phyloP scores from a whole-genome alignment of 2,888 invertebrate genomes.

The Acanthopleura granulata region DNA sequence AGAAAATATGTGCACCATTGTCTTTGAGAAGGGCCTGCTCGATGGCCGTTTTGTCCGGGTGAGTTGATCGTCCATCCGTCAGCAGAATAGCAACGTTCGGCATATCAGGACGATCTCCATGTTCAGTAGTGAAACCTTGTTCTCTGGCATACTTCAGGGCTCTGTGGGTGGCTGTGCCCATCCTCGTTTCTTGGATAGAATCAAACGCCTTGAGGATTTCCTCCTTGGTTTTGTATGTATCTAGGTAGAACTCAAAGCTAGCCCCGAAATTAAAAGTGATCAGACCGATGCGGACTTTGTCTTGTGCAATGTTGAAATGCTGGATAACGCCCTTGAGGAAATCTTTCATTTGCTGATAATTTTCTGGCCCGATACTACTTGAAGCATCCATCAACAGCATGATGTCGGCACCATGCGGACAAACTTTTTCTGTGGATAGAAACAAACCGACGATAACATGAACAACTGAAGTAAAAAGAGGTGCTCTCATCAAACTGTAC shows the following conservation, averaged over 20 bases:
- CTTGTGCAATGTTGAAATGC: slow-evolving; percentile 12
- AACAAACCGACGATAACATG: too few species aligned
- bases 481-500: too few species aligned
- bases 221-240: slow-evolving; percentile 4
- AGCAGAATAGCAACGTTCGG: slow-evolving; percentile 22
- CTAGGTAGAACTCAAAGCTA: slow-evolving; percentile 18
- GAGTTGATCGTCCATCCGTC: slow-evolving; percentile 24
- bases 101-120: slow-evolving; percentile 14
- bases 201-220: neutral
- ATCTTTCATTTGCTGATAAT: slow-evolving; percentile 16
- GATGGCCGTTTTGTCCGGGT: neutral
- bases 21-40: slow-evolving; percentile 12
- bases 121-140: neutral
- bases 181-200: slow-evolving; percentile 5
- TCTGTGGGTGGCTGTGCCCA: neutral
- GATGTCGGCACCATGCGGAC: slow-evolving; percentile 18
- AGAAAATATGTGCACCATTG: slow-evolving; percentile 23
- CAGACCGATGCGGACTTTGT: slow-evolving; percentile 17
- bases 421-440: neutral
- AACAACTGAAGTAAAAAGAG: neutral
- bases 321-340: slow-evolving; percentile 19
- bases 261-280: slow-evolving; percentile 15
- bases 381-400: slow-evolving; percentile 26
- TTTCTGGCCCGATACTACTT: slow-evolving; percentile 10
- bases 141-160: slow-evolving; percentile 18